Evolutionary conservation across 2,797 vertebrate species (phyloP), one percentile per base, ranked within the genome.

Genomic region (Pseudochirops corinnae): DNA sequence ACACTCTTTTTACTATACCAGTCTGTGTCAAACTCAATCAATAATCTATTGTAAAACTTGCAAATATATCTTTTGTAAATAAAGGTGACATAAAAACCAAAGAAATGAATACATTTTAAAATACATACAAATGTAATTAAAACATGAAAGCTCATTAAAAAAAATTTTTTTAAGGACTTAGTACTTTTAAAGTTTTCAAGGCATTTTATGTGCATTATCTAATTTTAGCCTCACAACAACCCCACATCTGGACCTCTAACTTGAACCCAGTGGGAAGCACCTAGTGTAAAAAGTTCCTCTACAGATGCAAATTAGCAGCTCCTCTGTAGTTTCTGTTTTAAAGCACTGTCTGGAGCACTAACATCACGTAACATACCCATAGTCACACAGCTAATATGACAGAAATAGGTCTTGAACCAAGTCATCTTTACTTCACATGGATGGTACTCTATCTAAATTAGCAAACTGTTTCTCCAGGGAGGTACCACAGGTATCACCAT

Each of bases 141-240:
- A 50, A 87, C 74, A 87, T 87, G 74, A 9, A 26, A 87, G 24
- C n/a, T 46, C n/a, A 82, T 50, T 46, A 87, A 87, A 87, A 74
- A 46, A 46, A 46, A 46, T 46, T 24, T 24, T 3, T 50, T 46
- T 26, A 52, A 2, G 50, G 94, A 74, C 14, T 91, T 33, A 96
- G 91, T 94, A 56, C 82, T 92, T 55, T 33, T 92, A 93, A 93
- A 5, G 53, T 87, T 95, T 96, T 92, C 53, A 95, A 94, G 97
- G 94, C 74, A 62, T 62, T 87, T 94, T 91, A 90, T 67, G 6
- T 18, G 18, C 91, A n/a, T 90, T 53, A 33, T 67, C 60, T 67
- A 67, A n/a, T 67, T n/a, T 82, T 82, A 82, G 74, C 21, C 10
- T 82, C 74, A 82, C 21, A 26, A 26, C 9, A 82, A 21, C 2